Evolutionary conservation across 1,140 invertebrate species (phyloP).

Genomic region (Samia ricini): DNA sequence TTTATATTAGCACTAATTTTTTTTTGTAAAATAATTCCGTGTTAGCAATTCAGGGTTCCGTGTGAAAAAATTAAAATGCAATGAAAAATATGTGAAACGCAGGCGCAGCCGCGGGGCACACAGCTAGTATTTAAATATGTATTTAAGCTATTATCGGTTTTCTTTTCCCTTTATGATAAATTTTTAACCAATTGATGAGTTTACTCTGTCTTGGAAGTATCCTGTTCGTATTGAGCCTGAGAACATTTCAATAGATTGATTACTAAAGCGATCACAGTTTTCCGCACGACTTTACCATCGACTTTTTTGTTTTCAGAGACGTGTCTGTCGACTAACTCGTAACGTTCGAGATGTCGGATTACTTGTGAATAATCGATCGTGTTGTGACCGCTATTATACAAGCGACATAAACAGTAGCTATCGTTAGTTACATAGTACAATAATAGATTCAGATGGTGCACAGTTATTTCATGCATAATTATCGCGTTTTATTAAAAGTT

Average conservation of each 20-base stretch:
- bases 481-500: not conserved
- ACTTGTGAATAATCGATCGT: conserved; percentile 62
- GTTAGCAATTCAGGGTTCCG: too few species aligned
- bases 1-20: too few species aligned
- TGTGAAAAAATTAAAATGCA: too few species aligned
- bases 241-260: conserved; percentile 8
- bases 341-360: conserved; percentile 42
- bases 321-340: conserved; percentile 36
- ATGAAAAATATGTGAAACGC: too few species aligned
- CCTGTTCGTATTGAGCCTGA: not conserved
- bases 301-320: conserved; percentile 56
- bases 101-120: too few species aligned
- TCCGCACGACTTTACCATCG: conserved; percentile 64
- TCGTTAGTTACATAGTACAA: not conserved
- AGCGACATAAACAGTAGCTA: not conserved
- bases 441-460: not conserved
- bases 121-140: too few species aligned
- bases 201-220: not conserved
- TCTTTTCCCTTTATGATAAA: too few species aligned
- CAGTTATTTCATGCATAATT: not conserved
- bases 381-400: conserved; percentile 21
- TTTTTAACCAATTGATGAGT: too few species aligned
- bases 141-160: too few species aligned
- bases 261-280: conserved; percentile 32
- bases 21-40: too few species aligned